Evolutionary conservation across 2,113 vertebrate genomes (phyloP).

Genomic region (Emydura subglobosa): DNA sequence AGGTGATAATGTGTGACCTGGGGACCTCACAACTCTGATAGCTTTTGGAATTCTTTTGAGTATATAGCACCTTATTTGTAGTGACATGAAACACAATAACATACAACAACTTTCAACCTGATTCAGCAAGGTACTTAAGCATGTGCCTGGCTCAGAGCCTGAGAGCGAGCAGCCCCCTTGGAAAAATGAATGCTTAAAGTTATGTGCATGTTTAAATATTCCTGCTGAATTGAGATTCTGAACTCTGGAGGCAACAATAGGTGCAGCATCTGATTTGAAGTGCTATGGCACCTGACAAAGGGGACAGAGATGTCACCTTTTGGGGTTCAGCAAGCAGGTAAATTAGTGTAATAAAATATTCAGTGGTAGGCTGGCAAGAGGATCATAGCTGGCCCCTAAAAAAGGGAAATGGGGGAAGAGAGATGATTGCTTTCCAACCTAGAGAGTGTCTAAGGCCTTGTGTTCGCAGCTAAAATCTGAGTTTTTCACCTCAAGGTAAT

Average conservation of each 20-base stretch:
- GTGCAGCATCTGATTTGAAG: constrained; percentile 43
- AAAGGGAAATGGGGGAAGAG: neutral
- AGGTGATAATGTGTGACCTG: neutral
- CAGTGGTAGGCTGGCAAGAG: neutral
- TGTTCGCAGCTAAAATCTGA: neutral
- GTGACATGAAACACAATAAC: neutral
- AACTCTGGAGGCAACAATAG: neutral
- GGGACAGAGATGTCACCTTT: neutral
- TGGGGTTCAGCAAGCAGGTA: neutral
- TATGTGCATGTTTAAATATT: neutral
- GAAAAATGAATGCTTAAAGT: neutral
- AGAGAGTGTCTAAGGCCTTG: neutral
- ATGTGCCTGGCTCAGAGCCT: neutral
- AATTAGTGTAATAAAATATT: constrained; percentile 7
- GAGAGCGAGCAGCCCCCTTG: no score
- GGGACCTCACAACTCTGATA: neutral
- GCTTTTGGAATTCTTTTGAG: neutral
- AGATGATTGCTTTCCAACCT: neutral
- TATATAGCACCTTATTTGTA: neutral
- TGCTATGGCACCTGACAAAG: neutral
- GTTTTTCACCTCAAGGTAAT: neutral
- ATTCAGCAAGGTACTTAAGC: neutral
- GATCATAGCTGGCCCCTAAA: neutral
- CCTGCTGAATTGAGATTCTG: neutral
- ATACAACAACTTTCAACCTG: neutral